Evolutionary conservation across 2,888 invertebrate genomes (phyloP), one percentile per base, ranked within the genome.

Genomic region (Listrodromus nycthemerus): DNA sequence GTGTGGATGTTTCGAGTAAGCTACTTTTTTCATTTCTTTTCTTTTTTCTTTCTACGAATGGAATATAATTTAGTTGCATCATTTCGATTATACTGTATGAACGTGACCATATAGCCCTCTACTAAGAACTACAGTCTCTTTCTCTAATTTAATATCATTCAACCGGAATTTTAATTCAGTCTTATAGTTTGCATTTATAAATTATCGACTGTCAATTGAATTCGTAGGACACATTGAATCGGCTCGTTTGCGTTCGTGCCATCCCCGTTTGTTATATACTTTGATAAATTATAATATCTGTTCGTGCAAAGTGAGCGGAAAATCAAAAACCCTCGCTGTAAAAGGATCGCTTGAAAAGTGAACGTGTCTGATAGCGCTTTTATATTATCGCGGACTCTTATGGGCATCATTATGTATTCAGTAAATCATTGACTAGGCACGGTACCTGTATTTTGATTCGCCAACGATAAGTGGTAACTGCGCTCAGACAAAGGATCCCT

Each of bases 361-460:
- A 63, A 75, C 58, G 55, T 58, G 69, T 63, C 65, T 55, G 52
- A 75, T 41, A 33, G 55, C 75, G 61, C 50, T 33, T 58, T 78
- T 37, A 48, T 70, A 67, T 76, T 45, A 61, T 52, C 65, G 66
- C 30, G 74, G n/a, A 24, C 76, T 65, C 24, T 81, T 55, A 65
- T 73, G 78, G 65, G 63, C 82, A 67, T 58, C 74, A 74, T 86
- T 83, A 84, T 81, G 84, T 82, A 80, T 84, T 74, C 75, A 78
- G 77, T 77, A 82, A 74, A 83, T 78, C 71, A 75, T 85, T 88
- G 89, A 90, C 88, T 90, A 90, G 89, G 71, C 88, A 88, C 69
- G 73, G 82, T 88, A 87, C 80, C 87, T 88, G 87, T 82, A 85
- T 84, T 88, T 86, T 85, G 84, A 88, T 85, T 87, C 80, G 81